Evolutionary conservation across 2,888 invertebrate genomes (phyloP).

Genomic region (Dicycla oo): DNA sequence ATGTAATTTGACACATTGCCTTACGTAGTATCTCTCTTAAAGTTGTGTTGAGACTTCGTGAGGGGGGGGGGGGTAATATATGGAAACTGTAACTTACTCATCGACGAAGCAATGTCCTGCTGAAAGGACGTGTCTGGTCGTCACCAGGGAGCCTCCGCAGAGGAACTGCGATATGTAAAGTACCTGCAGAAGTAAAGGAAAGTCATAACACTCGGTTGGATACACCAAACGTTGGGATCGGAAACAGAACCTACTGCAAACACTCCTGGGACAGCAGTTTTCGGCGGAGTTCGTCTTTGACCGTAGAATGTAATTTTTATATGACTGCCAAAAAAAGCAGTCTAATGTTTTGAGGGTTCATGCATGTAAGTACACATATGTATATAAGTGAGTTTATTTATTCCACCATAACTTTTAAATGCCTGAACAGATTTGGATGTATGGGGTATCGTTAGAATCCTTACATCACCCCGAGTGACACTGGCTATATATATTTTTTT

Average conservation of each 20-base stretch:
- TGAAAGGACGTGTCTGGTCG: slow-evolving; percentile 76
- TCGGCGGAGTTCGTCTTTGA: not conserved
- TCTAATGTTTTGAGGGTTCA: no score
- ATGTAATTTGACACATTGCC: not conserved
- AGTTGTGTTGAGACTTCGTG: not conserved
- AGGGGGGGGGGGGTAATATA: not conserved
- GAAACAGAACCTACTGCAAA: not conserved
- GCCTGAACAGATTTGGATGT: no score
- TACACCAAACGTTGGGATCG: not conserved
- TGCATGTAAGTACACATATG: no score
- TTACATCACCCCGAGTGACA: no score
- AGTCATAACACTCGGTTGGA: not conserved
- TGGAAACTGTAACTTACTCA: slow-evolving; percentile 68
- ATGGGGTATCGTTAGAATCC: no score
- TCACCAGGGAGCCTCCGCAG: slow-evolving; percentile 82
- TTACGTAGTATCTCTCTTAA: not conserved
- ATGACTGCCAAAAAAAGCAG: no score
- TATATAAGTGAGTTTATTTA: no score
- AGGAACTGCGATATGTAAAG: slow-evolving; percentile 65
- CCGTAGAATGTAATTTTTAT: not conserved
- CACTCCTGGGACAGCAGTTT: not conserved
- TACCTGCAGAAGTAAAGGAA: slow-evolving; percentile 68
- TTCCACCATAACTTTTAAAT: no score
- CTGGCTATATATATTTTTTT: no score
- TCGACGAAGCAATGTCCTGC: slow-evolving; percentile 83